A percentile compares a stretch with the other conserved stretches of the same genome.
phyloP scores from a whole-genome alignment of 2,797 vertebrate species.

The Threskiornis aethiopicus region DNA sequence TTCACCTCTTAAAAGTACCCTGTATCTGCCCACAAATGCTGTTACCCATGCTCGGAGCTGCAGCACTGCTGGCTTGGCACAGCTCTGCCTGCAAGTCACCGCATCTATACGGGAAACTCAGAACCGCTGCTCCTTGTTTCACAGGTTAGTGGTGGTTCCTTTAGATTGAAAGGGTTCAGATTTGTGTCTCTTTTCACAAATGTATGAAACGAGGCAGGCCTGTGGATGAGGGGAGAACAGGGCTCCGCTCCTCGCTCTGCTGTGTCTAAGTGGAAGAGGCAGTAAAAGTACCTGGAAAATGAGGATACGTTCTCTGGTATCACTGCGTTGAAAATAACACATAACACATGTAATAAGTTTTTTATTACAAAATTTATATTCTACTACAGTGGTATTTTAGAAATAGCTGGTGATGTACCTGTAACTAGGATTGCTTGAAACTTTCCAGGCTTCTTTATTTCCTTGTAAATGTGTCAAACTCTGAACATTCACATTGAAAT shows the following conservation, averaged over 20 bases:
- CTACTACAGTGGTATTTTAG: not conserved
- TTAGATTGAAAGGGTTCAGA: not conserved
- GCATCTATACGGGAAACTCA: fast-evolving
- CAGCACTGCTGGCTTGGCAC: not conserved
- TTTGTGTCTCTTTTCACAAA: not conserved
- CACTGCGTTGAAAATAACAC: not conserved
- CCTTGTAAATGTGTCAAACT: not conserved
- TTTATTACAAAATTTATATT: not conserved
- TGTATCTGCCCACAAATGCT: not conserved
- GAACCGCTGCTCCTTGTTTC: not conserved
- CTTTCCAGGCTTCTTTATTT: not conserved
- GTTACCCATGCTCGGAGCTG: not conserved
- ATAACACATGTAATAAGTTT: not conserved
- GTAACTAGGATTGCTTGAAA: not conserved
- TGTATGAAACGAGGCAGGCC: fast-evolving
- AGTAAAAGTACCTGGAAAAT: not conserved
- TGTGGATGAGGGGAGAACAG: not conserved
- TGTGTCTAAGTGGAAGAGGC: not conserved
- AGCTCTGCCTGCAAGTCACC: fast-evolving
- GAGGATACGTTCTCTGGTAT: not conserved
- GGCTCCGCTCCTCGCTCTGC: fast-evolving
- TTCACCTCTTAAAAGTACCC: not conserved
- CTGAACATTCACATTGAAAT: not conserved
- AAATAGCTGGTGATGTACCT: not conserved
- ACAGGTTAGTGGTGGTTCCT: not conserved